phyloP scores from a whole-genome alignment of 2,888 invertebrate genomes.

The Terebella lapidaria region DNA sequence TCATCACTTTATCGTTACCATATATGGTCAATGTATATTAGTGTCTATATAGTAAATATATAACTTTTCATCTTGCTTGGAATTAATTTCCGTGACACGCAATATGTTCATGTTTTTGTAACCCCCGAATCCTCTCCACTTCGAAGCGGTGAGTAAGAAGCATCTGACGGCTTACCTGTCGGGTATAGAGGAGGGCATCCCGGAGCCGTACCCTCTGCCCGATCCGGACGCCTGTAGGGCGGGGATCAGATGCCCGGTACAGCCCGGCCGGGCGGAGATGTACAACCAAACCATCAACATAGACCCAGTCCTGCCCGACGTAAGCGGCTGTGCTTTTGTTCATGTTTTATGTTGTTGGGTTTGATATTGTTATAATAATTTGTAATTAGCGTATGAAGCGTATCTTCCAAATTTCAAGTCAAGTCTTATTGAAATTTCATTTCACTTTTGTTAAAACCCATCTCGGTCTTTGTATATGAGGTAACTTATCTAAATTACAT shows the following conservation, averaged over 20 bases:
- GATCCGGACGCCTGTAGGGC: conserved; percentile 4
- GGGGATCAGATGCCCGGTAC: conserved; percentile 2
- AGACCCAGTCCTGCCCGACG: neutral
- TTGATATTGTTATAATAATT: too few species aligned
- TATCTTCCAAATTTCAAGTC: too few species aligned
- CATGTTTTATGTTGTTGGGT: too few species aligned
- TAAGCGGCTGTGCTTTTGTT: neutral
- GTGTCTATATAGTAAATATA: neutral
- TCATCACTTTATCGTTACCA: too few species aligned
- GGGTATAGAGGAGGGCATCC: neutral
- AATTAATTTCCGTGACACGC: neutral
- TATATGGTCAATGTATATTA: too few species aligned
- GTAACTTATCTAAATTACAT: too few species aligned
- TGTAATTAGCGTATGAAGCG: too few species aligned
- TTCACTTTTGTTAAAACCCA: too few species aligned
- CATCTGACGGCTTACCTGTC: neutral
- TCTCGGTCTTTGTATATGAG: too few species aligned
- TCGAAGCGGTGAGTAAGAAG: neutral
- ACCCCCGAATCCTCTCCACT: neutral
- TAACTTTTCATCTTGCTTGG: neutral
- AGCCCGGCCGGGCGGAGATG: neutral
- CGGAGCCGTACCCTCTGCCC: neutral
- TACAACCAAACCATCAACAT: neutral
- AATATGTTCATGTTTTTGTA: neutral
- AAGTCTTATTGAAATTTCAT: too few species aligned